These are phyloP conservation scores for Drosophila subsilvestris DNA, from an alignment of 2,888 invertebrate genomes.

Conservation along the genomic window DNA sequence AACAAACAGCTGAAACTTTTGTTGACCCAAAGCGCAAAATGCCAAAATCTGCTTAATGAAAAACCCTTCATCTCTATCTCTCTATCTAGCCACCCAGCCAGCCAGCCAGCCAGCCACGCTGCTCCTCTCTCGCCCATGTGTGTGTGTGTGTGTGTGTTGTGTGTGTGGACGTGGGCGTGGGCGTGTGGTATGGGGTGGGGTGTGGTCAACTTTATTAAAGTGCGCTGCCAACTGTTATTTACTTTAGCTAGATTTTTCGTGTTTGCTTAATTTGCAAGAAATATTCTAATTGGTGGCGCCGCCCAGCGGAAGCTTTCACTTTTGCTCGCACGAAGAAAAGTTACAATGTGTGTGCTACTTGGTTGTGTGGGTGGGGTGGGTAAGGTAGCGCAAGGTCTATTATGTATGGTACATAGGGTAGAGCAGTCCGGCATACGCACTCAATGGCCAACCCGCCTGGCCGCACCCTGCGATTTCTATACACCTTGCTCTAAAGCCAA, in stretches of 20 bases:
- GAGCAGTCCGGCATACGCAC: background rate
- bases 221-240: constrained; percentile 26
- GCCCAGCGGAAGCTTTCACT: constrained; percentile 67
- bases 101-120: background rate
- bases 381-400: background rate
- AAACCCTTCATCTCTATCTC: constrained; percentile 11
- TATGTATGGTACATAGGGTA: background rate
- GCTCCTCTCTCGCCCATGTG: background rate
- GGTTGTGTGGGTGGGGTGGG: too few species aligned
- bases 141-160: constrained; percentile 1
- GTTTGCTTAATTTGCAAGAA: constrained; percentile 44
- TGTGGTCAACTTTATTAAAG: constrained; percentile 39
- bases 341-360: constrained; percentile 5
- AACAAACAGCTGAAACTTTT: constrained; percentile 37
- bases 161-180: too few species aligned
- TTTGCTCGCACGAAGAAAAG: constrained; percentile 10
- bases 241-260: constrained; percentile 28
- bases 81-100: background rate
- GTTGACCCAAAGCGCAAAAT: constrained; percentile 40
- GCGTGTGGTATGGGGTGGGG: background rate
- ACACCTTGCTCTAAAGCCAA: constrained; percentile 6
- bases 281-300: constrained; percentile 62
- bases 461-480: background rate
- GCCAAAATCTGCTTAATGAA: constrained; percentile 40
- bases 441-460: background rate